Evolutionary conservation across 2,888 invertebrate genomes (phyloP).

Genomic region (Lycophotia porphyrea): DNA sequence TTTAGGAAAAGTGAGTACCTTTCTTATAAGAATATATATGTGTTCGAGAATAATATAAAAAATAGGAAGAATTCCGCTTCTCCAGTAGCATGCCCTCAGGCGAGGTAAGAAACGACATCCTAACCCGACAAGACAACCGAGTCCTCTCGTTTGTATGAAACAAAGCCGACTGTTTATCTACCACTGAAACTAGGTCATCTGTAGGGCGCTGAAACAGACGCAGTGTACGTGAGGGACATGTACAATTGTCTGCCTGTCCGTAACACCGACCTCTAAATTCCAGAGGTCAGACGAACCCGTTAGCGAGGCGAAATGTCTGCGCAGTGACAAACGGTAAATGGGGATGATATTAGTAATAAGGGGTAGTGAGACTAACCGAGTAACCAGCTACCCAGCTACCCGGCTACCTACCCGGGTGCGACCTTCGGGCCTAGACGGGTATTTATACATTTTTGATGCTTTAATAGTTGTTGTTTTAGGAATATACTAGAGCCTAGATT

Average conservation of each 20-base stretch:
- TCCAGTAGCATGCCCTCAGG: not conserved
- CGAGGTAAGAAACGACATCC: not conserved
- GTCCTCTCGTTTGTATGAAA: not conserved
- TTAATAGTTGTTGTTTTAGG: slow-evolving; percentile 28
- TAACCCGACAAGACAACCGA: not conserved
- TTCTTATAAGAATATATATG: not conserved
- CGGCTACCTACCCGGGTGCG: slow-evolving; percentile 13
- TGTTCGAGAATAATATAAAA: not conserved
- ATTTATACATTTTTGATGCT: slow-evolving; percentile 44
- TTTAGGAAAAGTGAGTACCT: not conserved
- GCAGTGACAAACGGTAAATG: slow-evolving; percentile 57
- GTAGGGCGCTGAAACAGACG: slow-evolving; percentile 69
- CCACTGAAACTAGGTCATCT: slow-evolving; percentile 67
- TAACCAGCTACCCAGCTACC: not conserved
- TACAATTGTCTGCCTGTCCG: slow-evolving; percentile 65
- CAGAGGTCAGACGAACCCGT: slow-evolving; percentile 64
- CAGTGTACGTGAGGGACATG: slow-evolving; percentile 70
- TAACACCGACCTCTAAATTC: slow-evolving; percentile 54
- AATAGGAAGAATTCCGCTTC: not conserved
- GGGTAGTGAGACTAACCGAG: slow-evolving; percentile 11
- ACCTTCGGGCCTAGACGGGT: slow-evolving; percentile 32
- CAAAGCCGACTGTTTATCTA: slow-evolving; percentile 40
- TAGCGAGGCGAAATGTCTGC: slow-evolving; percentile 55
- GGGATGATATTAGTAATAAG: slow-evolving; percentile 56
- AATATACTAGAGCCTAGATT: slow-evolving; percentile 18